Base-by-base conservation (phyloP, 2,113 vertebrate species). In the Oriolus oriolus region DNA sequence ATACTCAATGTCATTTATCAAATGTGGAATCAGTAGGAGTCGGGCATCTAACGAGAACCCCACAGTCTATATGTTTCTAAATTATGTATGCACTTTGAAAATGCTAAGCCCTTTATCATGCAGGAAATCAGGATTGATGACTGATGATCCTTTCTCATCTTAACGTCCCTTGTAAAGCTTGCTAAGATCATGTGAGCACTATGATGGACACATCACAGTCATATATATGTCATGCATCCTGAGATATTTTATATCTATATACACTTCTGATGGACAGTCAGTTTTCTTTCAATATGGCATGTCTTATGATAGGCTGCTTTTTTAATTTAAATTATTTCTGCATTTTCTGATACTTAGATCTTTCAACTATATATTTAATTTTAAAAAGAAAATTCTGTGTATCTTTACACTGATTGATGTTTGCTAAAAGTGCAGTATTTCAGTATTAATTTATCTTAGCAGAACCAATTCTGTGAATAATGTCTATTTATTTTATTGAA, bases 1-100 rank as follows among this genome's bases (percentile, higher is more conserved):
- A 90, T 93, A 92, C 94, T 95, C 94, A 95, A 90, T 94, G 94
- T 96, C 92, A 95, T 95, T 97, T 97, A 86, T 96, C 79, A 90
- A 90, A 89, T 95, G 92, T 92, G 79, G 86, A 97, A 95, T 90
- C 95, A 92, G 95, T 97, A 73, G 95, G 96, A 95, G 94, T 61
- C 1, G 4, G 92, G 68, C 88, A 92, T 93, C 85, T 96, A 96
- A 96, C 79, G 18, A 97, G 94, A 94, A 93, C 94, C 95, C 88
- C 95, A 92, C 92, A 74, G 93, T 87, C 93, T 95, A 85, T 82
- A 83, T 94, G 90, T 94, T 94, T 91, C 93, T 94, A 96, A 96
- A 96, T 97, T 93, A 96, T 94, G 82, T 77, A 96, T 94, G 85
- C 16, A 2, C 96, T 96, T 96, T 95, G 95, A 96, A 97, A 96